Evolutionary conservation across 2,113 vertebrate genomes (phyloP).

Genomic region (Pongo abelii): DNA sequence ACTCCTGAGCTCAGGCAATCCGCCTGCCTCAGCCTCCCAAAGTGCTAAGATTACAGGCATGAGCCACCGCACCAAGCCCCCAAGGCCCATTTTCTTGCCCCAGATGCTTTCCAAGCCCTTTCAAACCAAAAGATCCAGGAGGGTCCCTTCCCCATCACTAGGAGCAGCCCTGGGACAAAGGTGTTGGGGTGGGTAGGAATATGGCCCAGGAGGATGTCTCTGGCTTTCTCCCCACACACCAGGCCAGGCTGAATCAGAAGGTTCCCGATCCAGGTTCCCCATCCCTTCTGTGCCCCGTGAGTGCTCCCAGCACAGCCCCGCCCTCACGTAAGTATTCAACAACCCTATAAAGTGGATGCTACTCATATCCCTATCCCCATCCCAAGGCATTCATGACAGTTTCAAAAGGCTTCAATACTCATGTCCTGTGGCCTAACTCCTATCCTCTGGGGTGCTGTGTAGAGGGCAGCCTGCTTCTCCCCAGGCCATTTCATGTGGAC

Average conservation of each 20-base stretch:
- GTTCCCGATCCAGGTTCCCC: not conserved
- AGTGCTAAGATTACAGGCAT: too few relatives aligned
- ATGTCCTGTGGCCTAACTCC: not conserved
- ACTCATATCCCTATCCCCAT: not conserved
- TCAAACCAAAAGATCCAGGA: not conserved
- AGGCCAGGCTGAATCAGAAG: not conserved
- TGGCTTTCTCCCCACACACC: not conserved
- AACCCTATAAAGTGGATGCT: too few relatives aligned
- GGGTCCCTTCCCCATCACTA: not conserved
- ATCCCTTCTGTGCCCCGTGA: not conserved
- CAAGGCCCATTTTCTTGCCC: not conserved
- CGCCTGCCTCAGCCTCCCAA: too few relatives aligned
- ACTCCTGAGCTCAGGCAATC: too few relatives aligned
- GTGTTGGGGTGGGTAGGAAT: not conserved
- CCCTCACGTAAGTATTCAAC: too few relatives aligned
- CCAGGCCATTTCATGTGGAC: fast-evolving
- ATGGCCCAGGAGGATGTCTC: not conserved
- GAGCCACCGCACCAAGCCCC: too few relatives aligned
- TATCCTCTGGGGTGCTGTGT: too few relatives aligned
- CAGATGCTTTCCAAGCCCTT: not conserved
- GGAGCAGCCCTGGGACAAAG: not conserved
- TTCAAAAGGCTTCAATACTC: not conserved
- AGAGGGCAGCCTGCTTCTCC: not conserved
- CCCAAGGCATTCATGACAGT: not conserved
- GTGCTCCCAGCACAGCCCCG: not conserved